Percentiles rank a stretch among this genome's conserved stretches.
Evolutionary conservation across 2,888 invertebrate genomes (phyloP).

Genomic region (Morpho deidamia): DNA sequence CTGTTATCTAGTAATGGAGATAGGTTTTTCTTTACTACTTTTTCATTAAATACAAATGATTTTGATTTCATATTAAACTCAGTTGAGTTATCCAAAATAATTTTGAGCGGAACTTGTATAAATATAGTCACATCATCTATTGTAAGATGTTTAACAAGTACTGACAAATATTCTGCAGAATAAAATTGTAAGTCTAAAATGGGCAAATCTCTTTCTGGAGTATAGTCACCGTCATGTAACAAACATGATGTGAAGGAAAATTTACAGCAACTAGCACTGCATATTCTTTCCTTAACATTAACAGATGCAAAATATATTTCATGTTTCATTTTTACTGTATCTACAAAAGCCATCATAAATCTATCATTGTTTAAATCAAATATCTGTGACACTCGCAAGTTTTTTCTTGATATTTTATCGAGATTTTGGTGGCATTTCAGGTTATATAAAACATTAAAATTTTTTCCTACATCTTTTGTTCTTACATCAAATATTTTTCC

Average conservation of each 20-base stretch:
- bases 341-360: conserved; percentile 72
- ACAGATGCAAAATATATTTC: conserved; percentile 74
- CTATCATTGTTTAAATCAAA: conserved; percentile 66
- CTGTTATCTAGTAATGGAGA: conserved; percentile 72
- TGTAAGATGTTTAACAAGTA: conserved; percentile 79
- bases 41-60: conserved; percentile 58
- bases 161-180: conserved; percentile 83
- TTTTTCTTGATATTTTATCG: conserved; percentile 37
- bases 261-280: conserved; percentile 67
- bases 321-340: conserved; percentile 50
- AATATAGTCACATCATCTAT: conserved; percentile 63
- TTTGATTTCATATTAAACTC: conserved; percentile 59
- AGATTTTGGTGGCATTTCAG: conserved; percentile 67
- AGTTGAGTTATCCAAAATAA: conserved; percentile 61
- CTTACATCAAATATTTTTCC: conserved; percentile 83
- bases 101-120: conserved; percentile 66
- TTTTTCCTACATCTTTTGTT: conserved; percentile 79
- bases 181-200: conserved; percentile 87
- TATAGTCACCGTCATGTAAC: conserved; percentile 44
- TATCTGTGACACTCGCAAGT: conserved; percentile 67
- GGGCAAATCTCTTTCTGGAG: conserved; percentile 39
- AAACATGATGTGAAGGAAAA: conserved; percentile 72
- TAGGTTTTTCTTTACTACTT: conserved; percentile 70
- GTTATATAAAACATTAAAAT: conserved; percentile 77
- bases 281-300: conserved; percentile 55